phyloP scores from a whole-genome alignment of 2,797 vertebrate species.

The Nothura maculosa region DNA sequence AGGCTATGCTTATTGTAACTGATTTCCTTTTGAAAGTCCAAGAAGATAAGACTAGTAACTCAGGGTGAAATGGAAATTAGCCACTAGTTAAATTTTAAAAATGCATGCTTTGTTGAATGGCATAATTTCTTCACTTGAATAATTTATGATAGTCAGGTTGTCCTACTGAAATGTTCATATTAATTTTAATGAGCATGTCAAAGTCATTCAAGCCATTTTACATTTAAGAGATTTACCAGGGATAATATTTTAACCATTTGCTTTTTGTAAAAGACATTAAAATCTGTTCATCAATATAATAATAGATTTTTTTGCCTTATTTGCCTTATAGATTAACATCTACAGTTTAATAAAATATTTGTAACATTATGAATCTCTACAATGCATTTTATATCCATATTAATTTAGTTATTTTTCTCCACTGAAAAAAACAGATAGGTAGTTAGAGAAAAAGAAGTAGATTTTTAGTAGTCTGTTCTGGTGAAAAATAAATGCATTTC shows the following conservation, averaged over 20 bases:
- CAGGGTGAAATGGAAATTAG: slow-evolving; percentile 52
- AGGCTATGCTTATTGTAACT: slow-evolving; percentile 21
- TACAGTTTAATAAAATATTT: slow-evolving; percentile 5
- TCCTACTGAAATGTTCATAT: slow-evolving; percentile 40
- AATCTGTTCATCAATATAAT: neutral
- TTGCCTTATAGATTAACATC: slow-evolving; percentile 7
- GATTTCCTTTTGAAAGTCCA: neutral
- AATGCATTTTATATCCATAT: neutral
- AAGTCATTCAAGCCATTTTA: slow-evolving; percentile 36
- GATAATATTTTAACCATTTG: neutral
- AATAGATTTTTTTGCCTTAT: neutral
- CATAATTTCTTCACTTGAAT: slow-evolving; percentile 58
- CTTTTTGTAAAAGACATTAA: neutral
- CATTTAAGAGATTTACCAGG: neutral
- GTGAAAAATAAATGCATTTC: neutral
- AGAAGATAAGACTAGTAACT: slow-evolving; percentile 28
- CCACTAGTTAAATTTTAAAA: slow-evolving; percentile 30
- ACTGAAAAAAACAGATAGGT: neutral
- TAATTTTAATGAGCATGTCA: slow-evolving; percentile 63
- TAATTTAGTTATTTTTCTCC: neutral
- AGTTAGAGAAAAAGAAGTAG: neutral
- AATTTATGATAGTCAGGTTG: slow-evolving; percentile 47
- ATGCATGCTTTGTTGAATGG: slow-evolving; percentile 16
- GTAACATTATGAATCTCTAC: neutral
- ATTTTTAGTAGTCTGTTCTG: neutral